Conservation (phyloP, 2,113 vertebrate genomes). For the Falcunculus frontatus region DNA sequence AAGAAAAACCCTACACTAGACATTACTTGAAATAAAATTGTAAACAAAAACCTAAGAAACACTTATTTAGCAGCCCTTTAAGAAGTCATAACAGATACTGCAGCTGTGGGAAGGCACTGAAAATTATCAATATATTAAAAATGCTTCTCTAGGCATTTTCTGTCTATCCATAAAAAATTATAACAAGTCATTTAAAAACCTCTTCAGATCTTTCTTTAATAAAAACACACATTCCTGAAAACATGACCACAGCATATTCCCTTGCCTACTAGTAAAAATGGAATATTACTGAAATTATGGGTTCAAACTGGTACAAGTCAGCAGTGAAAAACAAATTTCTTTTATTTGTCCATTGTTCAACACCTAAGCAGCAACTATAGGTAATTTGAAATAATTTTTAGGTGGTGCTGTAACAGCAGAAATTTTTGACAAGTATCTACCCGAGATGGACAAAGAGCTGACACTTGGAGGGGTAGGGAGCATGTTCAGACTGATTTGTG, state of each 20-base stretch:
- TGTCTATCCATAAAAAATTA: not conserved
- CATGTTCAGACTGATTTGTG: not conserved
- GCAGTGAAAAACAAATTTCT: not conserved
- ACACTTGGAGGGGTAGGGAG: not conserved
- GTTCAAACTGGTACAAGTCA: not conserved
- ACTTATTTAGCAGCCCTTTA: not conserved
- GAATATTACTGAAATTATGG: not conserved
- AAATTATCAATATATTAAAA: slow-evolving; percentile 17
- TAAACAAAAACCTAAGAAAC: not conserved
- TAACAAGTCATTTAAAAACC: not conserved
- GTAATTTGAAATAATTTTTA: not conserved
- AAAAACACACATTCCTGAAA: not conserved
- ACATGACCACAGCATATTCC: not conserved
- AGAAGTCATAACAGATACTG: not conserved
- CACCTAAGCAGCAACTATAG: not conserved
- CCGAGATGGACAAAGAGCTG: not conserved
- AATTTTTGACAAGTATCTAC: not conserved
- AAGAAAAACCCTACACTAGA: not conserved
- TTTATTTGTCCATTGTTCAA: not conserved
- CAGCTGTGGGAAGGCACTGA: not conserved
- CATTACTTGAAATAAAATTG: not conserved
- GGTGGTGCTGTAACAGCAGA: not conserved
- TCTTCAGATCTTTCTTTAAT: not conserved
- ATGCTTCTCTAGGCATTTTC: not conserved
- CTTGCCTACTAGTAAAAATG: not conserved